Conservation (phyloP, 2,797 vertebrate genomes). For the Xiphophorus birchmanni region DNA sequence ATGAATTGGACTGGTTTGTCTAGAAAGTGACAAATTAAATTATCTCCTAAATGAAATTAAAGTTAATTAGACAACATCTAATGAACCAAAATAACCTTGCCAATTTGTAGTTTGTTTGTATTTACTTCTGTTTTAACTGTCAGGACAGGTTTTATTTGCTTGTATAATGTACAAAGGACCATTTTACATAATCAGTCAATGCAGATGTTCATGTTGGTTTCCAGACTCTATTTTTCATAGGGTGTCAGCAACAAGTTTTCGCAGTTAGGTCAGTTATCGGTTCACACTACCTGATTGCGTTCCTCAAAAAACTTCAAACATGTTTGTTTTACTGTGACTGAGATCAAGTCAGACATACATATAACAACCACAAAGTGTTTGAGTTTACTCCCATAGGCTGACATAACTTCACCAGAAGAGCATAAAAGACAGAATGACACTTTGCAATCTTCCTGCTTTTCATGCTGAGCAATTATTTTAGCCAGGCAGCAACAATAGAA, state of each 20-base stretch:
- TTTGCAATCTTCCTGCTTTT: not conserved
- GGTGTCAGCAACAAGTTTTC: not conserved
- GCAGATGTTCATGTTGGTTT: not conserved
- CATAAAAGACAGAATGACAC: not conserved
- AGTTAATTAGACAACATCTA: not conserved
- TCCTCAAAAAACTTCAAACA: not conserved
- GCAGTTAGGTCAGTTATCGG: not conserved
- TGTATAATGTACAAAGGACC: not conserved
- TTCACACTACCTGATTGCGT: not conserved
- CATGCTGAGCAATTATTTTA: conserved; percentile 14
- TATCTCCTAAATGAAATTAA: not conserved
- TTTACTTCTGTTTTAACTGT: not conserved
- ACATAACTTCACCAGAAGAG: not conserved
- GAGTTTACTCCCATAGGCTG: not conserved
- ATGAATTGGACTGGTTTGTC: not conserved
- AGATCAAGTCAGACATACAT: not conserved
- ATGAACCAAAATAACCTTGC: not conserved
- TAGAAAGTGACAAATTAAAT: not conserved
- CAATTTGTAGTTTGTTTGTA: not conserved
- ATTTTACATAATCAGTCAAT: not conserved
- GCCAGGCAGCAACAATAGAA: not conserved
- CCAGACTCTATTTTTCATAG: not conserved
- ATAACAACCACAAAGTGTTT: not conserved
- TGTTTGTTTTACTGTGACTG: not conserved
- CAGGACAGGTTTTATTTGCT: not conserved